Conservation (phyloP, 1,140 invertebrate genomes). For the Lamellibrachia luymesi region DNA sequence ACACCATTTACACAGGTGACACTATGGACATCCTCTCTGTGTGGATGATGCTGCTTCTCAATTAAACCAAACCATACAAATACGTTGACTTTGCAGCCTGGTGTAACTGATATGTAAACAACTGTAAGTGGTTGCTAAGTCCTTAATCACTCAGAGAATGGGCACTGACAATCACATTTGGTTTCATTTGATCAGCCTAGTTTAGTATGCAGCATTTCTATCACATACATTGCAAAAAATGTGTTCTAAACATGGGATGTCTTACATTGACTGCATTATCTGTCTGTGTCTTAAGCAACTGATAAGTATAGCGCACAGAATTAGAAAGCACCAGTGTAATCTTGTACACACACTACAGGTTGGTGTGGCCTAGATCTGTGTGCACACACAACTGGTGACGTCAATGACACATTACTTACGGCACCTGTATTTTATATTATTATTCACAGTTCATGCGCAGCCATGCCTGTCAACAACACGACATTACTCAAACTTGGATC, state of each 20-base stretch:
- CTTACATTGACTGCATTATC: neutral
- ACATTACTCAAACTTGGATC: neutral
- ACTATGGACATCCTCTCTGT: neutral
- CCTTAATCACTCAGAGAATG: neutral
- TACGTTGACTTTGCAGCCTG: neutral
- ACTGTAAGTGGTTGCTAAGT: neutral
- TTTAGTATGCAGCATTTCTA: neutral
- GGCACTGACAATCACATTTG: neutral
- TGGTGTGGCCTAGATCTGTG: neutral
- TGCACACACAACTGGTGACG: neutral
- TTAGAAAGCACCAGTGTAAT: neutral
- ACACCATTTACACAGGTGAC: neutral
- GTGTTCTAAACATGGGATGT: neutral
- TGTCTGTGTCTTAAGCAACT: neutral
- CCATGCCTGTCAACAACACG: neutral
- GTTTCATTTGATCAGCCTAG: neutral
- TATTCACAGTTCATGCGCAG: neutral
- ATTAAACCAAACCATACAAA: neutral
- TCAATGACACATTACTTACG: neutral
- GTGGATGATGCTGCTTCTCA: neutral
- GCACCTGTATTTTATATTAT: neutral
- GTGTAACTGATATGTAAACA: neutral
- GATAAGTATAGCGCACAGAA: too few relatives aligned
- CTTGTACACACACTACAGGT: neutral
- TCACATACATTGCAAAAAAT: neutral